Percentiles rank a stretch among this genome's conserved stretches.
Evolutionary conservation across 2,888 invertebrate species (phyloP).

Genomic region (Nowickia ferox): DNA sequence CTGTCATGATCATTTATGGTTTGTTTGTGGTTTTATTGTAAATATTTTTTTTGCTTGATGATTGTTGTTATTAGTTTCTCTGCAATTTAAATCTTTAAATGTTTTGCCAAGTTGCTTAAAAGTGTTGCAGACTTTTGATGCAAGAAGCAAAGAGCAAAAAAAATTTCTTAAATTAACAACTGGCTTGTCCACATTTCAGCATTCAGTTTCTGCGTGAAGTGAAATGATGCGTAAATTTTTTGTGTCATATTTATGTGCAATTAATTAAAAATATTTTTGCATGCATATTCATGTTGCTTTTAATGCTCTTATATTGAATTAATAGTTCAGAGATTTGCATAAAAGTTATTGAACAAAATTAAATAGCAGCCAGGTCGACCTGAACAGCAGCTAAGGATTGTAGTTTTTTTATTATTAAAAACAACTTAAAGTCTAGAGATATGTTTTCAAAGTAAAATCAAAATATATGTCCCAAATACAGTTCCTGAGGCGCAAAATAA

Average conservation of each 20-base stretch:
- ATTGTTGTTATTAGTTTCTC: conserved; percentile 37
- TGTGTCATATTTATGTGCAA: conserved; percentile 71
- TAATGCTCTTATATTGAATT: conserved; percentile 60
- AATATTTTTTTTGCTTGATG: conserved; percentile 16
- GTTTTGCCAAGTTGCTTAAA: conserved; percentile 52
- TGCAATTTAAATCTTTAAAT: conserved; percentile 58
- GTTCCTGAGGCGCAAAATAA: too few species aligned
- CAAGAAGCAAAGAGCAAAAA: conserved; percentile 12
- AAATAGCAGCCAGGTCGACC: conserved; percentile 6
- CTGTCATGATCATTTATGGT: conserved; percentile 68
- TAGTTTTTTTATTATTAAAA: too few species aligned
- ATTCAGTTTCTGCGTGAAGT: conserved; percentile 30
- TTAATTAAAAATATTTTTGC: conserved; percentile 67
- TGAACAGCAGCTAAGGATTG: neutral
- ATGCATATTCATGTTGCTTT: conserved; percentile 52
- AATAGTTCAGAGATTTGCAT: conserved; percentile 44
- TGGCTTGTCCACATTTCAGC: conserved; percentile 58
- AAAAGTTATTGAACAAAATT: conserved; percentile 1
- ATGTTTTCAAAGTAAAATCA: too few species aligned
- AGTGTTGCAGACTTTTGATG: conserved; percentile 30
- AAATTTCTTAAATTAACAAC: conserved; percentile 42
- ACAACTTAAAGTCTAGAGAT: too few species aligned
- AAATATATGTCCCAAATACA: too few species aligned
- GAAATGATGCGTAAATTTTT: conserved; percentile 70
- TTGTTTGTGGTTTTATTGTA: conserved; percentile 51